These are phyloP conservation scores for Origma solitaria DNA, from an alignment of 2,113 vertebrate genomes.

Conservation along the genomic window DNA sequence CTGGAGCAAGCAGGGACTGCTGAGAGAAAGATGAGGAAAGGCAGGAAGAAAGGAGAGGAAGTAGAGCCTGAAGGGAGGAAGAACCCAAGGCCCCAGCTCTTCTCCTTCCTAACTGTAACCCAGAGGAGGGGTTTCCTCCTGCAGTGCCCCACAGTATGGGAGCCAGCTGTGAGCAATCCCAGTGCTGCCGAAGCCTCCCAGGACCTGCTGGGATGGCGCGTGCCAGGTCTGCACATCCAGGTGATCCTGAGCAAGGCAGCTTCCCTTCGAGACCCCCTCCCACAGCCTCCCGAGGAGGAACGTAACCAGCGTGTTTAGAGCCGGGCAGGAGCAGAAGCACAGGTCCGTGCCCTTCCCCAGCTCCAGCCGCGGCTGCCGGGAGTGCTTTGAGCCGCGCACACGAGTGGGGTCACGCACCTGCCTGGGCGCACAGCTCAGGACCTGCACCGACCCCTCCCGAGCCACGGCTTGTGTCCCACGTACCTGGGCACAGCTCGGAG, in stretches of 20 bases:
- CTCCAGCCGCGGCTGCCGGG: neutral
- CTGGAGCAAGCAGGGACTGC: neutral
- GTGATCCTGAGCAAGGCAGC: neutral
- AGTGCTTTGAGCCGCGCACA: rapidly evolving
- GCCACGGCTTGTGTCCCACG: rapidly evolving
- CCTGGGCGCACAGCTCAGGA: rapidly evolving
- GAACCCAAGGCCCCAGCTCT: neutral
- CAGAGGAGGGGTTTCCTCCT: neutral
- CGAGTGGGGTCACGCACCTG: rapidly evolving
- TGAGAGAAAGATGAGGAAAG: neutral
- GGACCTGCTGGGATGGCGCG: rapidly evolving
- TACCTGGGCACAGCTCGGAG: neutral
- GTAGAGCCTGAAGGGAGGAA: neutral
- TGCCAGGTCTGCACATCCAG: neutral
- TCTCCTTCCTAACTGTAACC: neutral
- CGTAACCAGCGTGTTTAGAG: rapidly evolving
- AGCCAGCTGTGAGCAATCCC: rapidly evolving
- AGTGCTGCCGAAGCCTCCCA: rapidly evolving
- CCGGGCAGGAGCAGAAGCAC: neutral
- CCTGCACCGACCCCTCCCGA: rapidly evolving
- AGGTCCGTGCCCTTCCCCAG: neutral
- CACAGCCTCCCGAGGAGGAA: neutral
- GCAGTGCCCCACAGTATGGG: rapidly evolving
- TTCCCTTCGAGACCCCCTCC: rapidly evolving
- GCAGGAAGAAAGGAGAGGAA: neutral